Conservation (phyloP, 2,113 vertebrate genomes). For the Chaenocephalus aceratus region DNA sequence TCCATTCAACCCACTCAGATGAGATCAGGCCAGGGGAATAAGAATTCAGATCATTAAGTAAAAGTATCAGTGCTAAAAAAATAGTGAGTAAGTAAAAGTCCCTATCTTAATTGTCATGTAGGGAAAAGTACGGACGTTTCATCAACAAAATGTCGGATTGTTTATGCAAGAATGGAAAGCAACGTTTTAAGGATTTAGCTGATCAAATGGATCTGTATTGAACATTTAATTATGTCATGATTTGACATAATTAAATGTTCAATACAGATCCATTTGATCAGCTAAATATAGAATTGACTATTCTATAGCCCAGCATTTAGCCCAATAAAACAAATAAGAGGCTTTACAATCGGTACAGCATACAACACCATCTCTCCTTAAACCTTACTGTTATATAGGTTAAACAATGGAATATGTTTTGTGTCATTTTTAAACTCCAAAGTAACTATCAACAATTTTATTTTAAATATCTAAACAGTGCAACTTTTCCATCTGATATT, state of each 20-base stretch:
- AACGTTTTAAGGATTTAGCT: background rate
- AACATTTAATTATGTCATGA: background rate
- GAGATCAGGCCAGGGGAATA: background rate
- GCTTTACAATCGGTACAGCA: background rate
- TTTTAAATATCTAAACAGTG: background rate
- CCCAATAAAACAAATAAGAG: background rate
- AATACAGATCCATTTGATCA: no score
- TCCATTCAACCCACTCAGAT: conserved; percentile 4
- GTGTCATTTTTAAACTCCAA: background rate
- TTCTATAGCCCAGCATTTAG: background rate
- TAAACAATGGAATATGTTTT: background rate
- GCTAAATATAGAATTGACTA: no score
- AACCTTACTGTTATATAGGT: background rate
- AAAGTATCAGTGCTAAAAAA: conserved; percentile 5
- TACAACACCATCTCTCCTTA: background rate
- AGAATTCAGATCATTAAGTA: background rate
- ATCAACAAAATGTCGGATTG: background rate
- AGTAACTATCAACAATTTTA: background rate
- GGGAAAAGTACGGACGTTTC: background rate
- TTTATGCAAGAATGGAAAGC: background rate
- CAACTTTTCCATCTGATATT: background rate
- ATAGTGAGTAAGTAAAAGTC: background rate
- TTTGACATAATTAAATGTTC: no score
- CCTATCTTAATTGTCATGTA: background rate
- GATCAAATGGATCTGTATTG: background rate